These are phyloP conservation scores for Seladonia tumulorum DNA, from an alignment of 2,888 invertebrate species.

Conservation along the genomic window DNA sequence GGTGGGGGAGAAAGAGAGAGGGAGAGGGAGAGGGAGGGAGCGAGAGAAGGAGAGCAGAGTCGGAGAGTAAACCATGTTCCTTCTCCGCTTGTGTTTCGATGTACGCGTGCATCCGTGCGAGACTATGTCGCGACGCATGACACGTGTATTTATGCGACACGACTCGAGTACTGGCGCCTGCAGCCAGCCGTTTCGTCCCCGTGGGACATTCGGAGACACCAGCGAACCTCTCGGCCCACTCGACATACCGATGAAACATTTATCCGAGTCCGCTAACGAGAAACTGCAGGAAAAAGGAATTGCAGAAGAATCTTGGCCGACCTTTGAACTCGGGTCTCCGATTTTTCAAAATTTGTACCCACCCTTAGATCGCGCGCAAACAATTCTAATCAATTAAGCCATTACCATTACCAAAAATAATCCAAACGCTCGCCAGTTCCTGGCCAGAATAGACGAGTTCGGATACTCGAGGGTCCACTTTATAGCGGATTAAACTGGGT, in stretches of 20 bases:
- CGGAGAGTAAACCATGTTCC: conserved; percentile 34
- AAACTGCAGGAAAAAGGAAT: conserved; percentile 22
- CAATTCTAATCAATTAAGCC: too few relatives aligned
- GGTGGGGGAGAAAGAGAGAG: neutral
- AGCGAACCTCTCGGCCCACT: conserved; percentile 44
- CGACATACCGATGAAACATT: conserved; percentile 58
- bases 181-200: conserved; percentile 52
- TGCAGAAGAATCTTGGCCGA: neutral
- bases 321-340: too few relatives aligned
- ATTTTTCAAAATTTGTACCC: too few relatives aligned
- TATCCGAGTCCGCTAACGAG: conserved; percentile 52
- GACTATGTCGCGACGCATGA: conserved; percentile 39
- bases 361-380: too few relatives aligned
- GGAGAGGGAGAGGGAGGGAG: neutral
- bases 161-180: conserved; percentile 65
- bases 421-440: too few relatives aligned
- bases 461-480: neutral
- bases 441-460: neutral
- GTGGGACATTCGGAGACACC: conserved; percentile 48
- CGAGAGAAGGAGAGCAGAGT: neutral
- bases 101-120: conserved; percentile 12
- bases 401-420: too few relatives aligned
- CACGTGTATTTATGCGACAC: conserved; percentile 70
- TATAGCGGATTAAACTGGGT: neutral
- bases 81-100: neutral